Base-by-base conservation (phyloP, 2,113 vertebrate genomes). In the Tyrannus savana region DNA sequence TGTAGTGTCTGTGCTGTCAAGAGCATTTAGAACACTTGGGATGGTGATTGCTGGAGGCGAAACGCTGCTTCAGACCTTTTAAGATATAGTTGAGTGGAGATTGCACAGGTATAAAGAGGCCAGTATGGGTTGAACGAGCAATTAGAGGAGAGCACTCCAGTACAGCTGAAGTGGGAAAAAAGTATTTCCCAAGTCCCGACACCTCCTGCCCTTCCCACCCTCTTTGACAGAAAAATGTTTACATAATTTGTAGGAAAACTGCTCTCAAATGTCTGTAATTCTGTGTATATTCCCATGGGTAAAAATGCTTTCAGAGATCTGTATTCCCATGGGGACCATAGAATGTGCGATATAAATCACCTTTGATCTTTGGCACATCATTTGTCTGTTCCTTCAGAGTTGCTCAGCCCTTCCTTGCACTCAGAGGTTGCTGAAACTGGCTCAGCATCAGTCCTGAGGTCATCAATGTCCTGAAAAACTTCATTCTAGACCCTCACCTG, bases 21-120 rank as follows among this genome's bases (percentile, higher is more conserved):
- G 84, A 79, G 67, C 1, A 0, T 85, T 92, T 60, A 47, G 56
- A 95, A 47, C 55, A 53, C 64, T 90, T 71, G 72, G 82, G n/a
- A n/a, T 80, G 22, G 64, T 96, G 67, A 80, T 77, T 88, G 72
- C 90, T 92, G 53, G 68, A 90, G 85, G 71, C 82, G 73, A 68
- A 77, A 27, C 1, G 19, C 87, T 90, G 47, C 39, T 90, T 86
- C 85, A 91, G 39, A 55, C 58, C 17, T 72, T 77, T 93, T 58
- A 81, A 91, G 66, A 39, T 85, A n/a, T 2, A 73, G 89, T 21
- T 87, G 91, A 94, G 72, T 84, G 49, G 79, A 78, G 56, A 41
- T 63, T 80, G 73, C n/a, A 3, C 41, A 90, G 56, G 37, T 84
- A 37, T 81, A 69, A 42, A 77, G 88, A 88, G 47, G 37, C 52